phyloP scores from a whole-genome alignment of 2,113 vertebrate species.

The Leiothrix lutea region DNA sequence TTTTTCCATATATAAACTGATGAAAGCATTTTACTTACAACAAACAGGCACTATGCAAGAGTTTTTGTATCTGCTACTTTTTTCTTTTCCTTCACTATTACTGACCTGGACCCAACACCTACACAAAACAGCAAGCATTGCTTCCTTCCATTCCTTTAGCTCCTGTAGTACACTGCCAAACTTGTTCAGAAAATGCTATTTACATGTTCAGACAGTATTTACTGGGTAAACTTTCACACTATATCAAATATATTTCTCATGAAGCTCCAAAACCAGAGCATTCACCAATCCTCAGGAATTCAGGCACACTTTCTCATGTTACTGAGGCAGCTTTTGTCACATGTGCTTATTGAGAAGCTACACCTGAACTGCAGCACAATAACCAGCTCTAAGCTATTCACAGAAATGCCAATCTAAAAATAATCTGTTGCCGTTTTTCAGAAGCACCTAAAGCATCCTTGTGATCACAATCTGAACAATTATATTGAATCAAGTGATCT shows the following conservation, averaged over 20 bases:
- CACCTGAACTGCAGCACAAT: neutral
- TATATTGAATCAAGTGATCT: neutral
- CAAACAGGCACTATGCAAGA: neutral
- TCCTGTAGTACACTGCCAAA: neutral
- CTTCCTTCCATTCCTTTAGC: neutral
- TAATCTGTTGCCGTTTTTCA: neutral
- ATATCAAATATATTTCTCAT: neutral
- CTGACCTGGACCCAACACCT: neutral
- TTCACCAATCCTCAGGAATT: neutral
- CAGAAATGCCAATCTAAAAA: neutral
- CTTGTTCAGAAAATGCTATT: neutral
- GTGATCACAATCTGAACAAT: neutral
- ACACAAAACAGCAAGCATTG: neutral
- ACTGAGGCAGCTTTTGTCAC: neutral
- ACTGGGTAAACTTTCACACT: neutral
- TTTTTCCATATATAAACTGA: neutral
- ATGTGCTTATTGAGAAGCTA: neutral
- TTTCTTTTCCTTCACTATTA: neutral
- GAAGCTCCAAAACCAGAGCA: neutral
- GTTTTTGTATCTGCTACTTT: neutral
- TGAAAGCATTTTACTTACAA: neutral
- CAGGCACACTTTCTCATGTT: neutral
- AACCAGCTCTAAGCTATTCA: neutral
- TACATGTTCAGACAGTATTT: neutral
- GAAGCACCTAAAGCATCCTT: neutral